Conservation (phyloP, 2,113 vertebrate species). For the Archocentrus centrarchus region DNA sequence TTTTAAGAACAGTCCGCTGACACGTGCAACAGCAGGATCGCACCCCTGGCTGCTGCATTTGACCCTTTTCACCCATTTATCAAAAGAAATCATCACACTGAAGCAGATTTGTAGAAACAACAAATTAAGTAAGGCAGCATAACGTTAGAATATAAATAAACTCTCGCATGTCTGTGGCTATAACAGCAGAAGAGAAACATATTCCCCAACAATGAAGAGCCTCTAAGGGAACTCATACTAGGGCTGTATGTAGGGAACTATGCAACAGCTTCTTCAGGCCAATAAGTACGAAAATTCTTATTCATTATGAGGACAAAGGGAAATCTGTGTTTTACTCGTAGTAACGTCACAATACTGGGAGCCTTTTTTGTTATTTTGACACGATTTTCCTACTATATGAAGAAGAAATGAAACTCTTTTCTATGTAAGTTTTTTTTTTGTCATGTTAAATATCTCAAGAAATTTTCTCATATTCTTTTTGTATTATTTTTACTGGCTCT, state of each 20-base stretch:
- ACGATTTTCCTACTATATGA: not conserved
- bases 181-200: not conserved
- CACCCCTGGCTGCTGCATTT: not conserved
- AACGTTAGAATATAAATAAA: not conserved
- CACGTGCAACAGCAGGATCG: not conserved
- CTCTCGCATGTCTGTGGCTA: not conserved
- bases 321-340: conserved; percentile 28
- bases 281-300: conserved; percentile 20
- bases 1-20: not conserved
- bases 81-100: not conserved
- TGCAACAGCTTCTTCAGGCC: conserved; percentile 38
- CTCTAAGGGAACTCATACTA: not conserved
- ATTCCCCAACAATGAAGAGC: not conserved
- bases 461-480: not conserved
- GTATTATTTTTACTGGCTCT: not conserved
- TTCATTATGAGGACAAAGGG: conserved; percentile 13
- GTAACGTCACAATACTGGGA: conserved; percentile 6
- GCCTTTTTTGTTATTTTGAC: conserved; percentile 15
- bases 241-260: conserved; percentile 5
- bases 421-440: not conserved
- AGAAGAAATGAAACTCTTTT: not conserved
- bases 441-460: not conserved
- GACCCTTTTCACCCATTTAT: not conserved
- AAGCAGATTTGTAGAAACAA: not conserved
- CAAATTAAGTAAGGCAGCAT: not conserved